Evolutionary conservation across 1,140 invertebrate genomes (phyloP).

Genomic region (Bombus ignitus): DNA sequence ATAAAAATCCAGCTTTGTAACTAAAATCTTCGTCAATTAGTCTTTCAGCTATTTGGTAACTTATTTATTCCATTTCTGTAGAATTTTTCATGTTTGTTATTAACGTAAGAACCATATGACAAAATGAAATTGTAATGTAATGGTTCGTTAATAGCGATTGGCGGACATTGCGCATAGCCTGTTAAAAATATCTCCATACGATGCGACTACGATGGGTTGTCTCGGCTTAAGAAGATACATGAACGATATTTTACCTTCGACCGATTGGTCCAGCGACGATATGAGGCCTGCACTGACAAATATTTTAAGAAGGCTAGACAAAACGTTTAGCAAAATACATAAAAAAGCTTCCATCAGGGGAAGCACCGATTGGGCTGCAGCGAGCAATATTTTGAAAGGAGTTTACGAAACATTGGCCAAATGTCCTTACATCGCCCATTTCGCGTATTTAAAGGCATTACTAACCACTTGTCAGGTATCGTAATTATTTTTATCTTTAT

Average conservation of each 20-base stretch:
- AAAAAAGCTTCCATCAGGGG: slow-evolving; percentile 96
- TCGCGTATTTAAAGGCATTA: slow-evolving; percentile 96
- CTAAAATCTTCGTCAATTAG: neutral
- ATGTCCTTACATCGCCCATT: slow-evolving; percentile 97
- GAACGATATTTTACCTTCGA: slow-evolving; percentile 95
- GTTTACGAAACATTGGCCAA: slow-evolving; percentile 96
- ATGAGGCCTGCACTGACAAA: slow-evolving; percentile 95
- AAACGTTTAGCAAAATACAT: slow-evolving; percentile 98
- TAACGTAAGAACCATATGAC: neutral
- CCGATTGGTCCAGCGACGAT: slow-evolving; percentile 98
- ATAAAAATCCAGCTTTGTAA: neutral
- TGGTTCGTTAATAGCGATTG: slow-evolving; percentile 86
- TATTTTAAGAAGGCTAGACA: slow-evolving; percentile 96
- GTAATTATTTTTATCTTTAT: neutral
- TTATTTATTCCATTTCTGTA: neutral
- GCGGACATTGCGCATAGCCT: slow-evolving; percentile 98
- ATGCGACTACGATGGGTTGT: slow-evolving; percentile 97
- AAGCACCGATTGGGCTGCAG: slow-evolving; percentile 98
- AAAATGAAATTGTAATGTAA: neutral
- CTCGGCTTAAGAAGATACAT: slow-evolving; percentile 96
- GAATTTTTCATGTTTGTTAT: neutral
- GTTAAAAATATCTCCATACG: slow-evolving; percentile 98
- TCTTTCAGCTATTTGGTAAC: neutral
- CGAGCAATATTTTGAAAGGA: slow-evolving; percentile 95
- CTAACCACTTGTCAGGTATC: slow-evolving; percentile 91